Conservation (phyloP, 2,888 invertebrate species). For the Limnephilus auricula region DNA sequence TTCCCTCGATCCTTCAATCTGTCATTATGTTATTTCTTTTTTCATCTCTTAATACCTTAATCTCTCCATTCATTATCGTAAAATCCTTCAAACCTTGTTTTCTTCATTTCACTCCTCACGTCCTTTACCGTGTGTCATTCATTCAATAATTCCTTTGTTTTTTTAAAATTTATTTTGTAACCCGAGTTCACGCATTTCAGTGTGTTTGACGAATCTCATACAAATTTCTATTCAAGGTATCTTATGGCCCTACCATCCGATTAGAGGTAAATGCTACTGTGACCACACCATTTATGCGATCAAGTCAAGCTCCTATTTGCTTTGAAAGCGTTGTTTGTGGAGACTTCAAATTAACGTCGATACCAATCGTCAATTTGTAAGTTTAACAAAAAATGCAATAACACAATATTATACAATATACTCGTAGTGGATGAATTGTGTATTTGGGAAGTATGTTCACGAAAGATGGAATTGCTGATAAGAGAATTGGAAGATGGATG, state of each 20-base stretch:
- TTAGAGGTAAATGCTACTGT: conserved; percentile 44
- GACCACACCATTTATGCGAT: conserved; percentile 7
- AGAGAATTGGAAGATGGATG: neutral
- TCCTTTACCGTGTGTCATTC: no score
- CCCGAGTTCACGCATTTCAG: neutral
- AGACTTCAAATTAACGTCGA: conserved; percentile 51
- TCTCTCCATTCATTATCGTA: no score
- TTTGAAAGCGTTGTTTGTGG: conserved; percentile 54
- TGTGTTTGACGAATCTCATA: neutral
- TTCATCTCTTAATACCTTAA: no score
- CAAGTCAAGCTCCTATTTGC: neutral
- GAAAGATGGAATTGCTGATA: neutral
- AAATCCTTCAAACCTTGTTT: no score
- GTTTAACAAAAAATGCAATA: neutral
- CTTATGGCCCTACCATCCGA: conserved; percentile 46
- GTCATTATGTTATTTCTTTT: no score
- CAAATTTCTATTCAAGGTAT: conserved; percentile 34
- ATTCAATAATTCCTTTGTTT: no score
- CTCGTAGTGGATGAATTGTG: neutral
- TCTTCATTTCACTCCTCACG: no score
- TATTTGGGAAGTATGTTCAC: neutral
- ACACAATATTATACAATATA: no score
- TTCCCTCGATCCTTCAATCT: neutral
- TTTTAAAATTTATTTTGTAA: no score
- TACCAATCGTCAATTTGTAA: conserved; percentile 54